Evolutionary conservation across 2,888 invertebrate genomes (phyloP).

Genomic region (Stictocephala bisonia): DNA sequence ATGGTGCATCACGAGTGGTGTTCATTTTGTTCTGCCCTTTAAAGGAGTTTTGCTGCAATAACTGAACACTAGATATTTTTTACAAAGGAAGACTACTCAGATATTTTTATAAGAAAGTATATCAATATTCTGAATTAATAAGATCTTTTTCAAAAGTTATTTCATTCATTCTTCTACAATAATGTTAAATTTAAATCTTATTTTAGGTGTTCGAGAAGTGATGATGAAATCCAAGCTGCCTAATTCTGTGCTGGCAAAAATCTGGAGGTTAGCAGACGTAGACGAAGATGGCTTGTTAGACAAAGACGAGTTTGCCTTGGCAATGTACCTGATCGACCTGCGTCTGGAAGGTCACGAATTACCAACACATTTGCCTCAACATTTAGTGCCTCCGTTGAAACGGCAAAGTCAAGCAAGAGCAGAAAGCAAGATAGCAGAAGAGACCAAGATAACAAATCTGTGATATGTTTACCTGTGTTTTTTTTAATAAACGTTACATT

Average conservation of each 20-base stretch:
- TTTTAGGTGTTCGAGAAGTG: constrained; percentile 69
- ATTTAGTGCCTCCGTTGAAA: constrained; percentile 89
- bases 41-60: too few species aligned
- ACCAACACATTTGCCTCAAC: constrained; percentile 86
- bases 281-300: constrained; percentile 91
- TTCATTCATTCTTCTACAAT: too few species aligned
- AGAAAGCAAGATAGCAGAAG: too few species aligned
- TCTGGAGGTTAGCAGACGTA: constrained; percentile 74
- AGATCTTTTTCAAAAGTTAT: not conserved
- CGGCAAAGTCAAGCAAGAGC: too few species aligned
- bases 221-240: constrained; percentile 74
- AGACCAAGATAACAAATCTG: too few species aligned
- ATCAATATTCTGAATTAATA: not conserved
- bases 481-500: too few species aligned
- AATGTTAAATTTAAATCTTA: too few species aligned
- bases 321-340: constrained; percentile 94
- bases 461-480: too few species aligned
- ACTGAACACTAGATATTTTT: too few species aligned
- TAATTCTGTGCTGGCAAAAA: constrained; percentile 71
- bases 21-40: too few species aligned
- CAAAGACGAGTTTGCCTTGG: constrained; percentile 96
- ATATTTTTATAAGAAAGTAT: not conserved
- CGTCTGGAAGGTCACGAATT: constrained; percentile 94
- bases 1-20: too few species aligned
- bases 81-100: too few species aligned